These are phyloP conservation scores for Tenodera sinensis DNA, from an alignment of 2,888 invertebrate species.

Conservation along the genomic window DNA sequence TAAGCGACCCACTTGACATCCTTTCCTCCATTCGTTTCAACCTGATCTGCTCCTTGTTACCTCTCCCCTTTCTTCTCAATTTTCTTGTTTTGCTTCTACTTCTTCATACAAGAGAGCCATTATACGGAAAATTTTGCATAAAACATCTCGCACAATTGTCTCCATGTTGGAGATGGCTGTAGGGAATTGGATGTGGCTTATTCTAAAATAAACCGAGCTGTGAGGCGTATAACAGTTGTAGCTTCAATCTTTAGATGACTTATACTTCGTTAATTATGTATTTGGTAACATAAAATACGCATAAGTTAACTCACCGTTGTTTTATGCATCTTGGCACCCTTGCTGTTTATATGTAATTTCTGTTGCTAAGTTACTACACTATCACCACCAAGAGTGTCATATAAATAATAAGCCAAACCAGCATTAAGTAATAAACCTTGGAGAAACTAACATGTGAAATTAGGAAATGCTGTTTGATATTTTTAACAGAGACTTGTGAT, in stretches of 20 bases:
- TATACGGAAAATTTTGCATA: neutral
- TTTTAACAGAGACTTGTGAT: no score
- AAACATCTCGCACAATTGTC: neutral
- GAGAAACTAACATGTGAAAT: no score
- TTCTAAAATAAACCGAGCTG: neutral
- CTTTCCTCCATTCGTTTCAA: neutral
- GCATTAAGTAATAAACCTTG: no score
- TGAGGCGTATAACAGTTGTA: neutral
- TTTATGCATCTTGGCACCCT: no score
- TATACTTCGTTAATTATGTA: neutral
- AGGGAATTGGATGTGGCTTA: neutral
- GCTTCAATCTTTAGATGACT: neutral
- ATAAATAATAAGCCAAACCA: no score
- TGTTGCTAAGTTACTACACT: no score
- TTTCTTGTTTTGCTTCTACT: neutral
- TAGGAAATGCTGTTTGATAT: no score
- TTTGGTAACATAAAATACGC: neutral
- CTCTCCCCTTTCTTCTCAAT: neutral
- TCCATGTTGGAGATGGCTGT: neutral
- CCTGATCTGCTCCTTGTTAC: neutral
- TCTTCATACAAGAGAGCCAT: neutral
- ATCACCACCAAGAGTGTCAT: no score
- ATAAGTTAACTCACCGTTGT: neutral
- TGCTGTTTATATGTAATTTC: no score
- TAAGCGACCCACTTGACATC: neutral